A percentile compares a stretch with the other conserved stretches of the same genome.
phyloP scores from a whole-genome alignment of 1,140 invertebrate species.

The Drosophila trapezifrons region DNA sequence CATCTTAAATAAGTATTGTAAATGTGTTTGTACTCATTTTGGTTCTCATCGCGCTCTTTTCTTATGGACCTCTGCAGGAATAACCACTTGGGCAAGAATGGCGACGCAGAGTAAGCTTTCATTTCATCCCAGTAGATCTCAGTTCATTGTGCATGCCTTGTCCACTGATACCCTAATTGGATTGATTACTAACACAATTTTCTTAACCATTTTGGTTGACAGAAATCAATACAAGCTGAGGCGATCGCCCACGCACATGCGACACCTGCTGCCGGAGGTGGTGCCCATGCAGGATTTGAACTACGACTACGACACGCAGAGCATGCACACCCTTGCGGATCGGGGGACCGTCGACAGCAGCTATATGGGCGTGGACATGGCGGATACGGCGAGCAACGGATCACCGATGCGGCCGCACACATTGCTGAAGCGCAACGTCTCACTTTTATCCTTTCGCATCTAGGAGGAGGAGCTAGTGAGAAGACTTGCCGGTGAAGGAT shows the following conservation, averaged over 20 bases:
- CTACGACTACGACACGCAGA: slow-evolving; percentile 80
- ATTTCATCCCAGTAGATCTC: slow-evolving; percentile 1
- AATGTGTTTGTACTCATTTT: slow-evolving; percentile 22
- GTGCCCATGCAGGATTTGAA: slow-evolving; percentile 86
- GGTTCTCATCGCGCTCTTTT: slow-evolving; percentile 1
- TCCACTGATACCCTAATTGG: background rate
- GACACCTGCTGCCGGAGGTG: slow-evolving; percentile 89
- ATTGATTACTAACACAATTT: background rate
- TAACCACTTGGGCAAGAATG: slow-evolving; percentile 34
- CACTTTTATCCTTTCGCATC: slow-evolving; percentile 82
- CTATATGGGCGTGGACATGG: slow-evolving; percentile 68
- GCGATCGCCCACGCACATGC: slow-evolving; percentile 89
- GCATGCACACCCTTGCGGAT: slow-evolving; percentile 67
- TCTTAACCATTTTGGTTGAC: background rate
- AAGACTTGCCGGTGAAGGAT: slow-evolving; percentile 8
- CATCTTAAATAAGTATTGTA: slow-evolving; percentile 1
- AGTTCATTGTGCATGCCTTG: slow-evolving; percentile 4
- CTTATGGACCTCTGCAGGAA: slow-evolving; percentile 17
- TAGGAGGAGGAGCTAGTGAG: slow-evolving; percentile 38
- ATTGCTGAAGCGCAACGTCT: slow-evolving; percentile 81
- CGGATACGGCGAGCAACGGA: slow-evolving; percentile 50
- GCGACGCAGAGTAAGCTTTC: slow-evolving; percentile 46
- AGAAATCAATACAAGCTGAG: slow-evolving; percentile 88
- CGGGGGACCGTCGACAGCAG: slow-evolving; percentile 67
- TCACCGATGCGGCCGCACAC: slow-evolving; percentile 66